Conservation (phyloP, 2,888 invertebrate species). For the Conchocele bisecta region DNA sequence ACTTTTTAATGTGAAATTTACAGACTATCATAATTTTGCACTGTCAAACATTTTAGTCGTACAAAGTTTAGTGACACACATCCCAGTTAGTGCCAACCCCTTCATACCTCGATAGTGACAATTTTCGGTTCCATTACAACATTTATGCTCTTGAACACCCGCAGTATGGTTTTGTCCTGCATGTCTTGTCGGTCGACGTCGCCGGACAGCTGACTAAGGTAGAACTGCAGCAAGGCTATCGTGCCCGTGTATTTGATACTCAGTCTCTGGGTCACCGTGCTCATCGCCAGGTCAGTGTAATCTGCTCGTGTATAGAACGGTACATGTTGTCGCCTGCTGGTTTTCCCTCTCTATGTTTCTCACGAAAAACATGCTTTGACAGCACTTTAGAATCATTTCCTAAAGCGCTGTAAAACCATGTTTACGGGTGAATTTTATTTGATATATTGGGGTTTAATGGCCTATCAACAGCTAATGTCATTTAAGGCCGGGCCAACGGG, state of each 20-base stretch:
- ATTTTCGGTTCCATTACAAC: constrained; percentile 91
- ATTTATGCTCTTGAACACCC: constrained; percentile 92
- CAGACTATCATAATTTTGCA: neutral
- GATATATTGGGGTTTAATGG: too few species aligned
- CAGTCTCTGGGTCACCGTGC: constrained; percentile 95
- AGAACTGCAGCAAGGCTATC: constrained; percentile 84
- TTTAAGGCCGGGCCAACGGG: too few species aligned
- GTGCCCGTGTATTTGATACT: constrained; percentile 94
- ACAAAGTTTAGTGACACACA: neutral
- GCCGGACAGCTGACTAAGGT: constrained; percentile 82
- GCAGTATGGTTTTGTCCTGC: constrained; percentile 83
- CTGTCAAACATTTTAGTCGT: neutral
- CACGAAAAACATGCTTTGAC: too few species aligned
- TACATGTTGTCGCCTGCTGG: too few species aligned
- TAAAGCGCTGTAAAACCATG: too few species aligned
- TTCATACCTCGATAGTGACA: constrained; percentile 93
- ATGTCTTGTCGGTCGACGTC: constrained; percentile 74
- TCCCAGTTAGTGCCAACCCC: neutral
- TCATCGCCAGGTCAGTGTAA: constrained; percentile 98
- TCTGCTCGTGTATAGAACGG: too few species aligned
- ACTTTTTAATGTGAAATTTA: neutral
- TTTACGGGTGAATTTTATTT: too few species aligned
- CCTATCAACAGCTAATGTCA: too few species aligned
- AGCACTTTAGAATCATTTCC: too few species aligned
- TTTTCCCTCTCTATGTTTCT: too few species aligned